Evolutionary conservation across 2,888 invertebrate genomes (phyloP).

Genomic region (Chrysolina haemoptera): DNA sequence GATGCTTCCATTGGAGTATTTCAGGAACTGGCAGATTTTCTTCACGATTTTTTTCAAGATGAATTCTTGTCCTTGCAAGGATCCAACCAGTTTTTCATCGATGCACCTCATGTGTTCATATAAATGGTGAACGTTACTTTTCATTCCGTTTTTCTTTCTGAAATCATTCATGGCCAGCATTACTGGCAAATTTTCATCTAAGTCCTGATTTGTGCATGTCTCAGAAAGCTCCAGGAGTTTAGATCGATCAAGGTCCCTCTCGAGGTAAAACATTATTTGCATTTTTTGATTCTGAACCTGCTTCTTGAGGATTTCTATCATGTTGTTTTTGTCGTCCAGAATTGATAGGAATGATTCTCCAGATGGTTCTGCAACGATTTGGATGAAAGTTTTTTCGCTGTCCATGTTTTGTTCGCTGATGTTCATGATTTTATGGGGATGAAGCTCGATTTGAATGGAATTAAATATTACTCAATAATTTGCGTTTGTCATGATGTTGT

Average conservation of each 20-base stretch:
- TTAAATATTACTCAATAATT: constrained; percentile 26
- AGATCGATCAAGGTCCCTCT: constrained; percentile 53
- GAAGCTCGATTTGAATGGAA: constrained; percentile 17
- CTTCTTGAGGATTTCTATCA: constrained; percentile 57
- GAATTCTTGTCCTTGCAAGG: constrained; percentile 57
- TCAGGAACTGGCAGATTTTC: constrained; percentile 52
- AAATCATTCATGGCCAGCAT: constrained; percentile 61
- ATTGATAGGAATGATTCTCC: constrained; percentile 52
- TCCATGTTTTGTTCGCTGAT: not conserved
- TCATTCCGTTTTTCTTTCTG: constrained; percentile 58
- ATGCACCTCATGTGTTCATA: constrained; percentile 60
- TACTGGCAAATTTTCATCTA: constrained; percentile 60
- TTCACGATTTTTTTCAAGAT: constrained; percentile 57
- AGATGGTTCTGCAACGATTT: constrained; percentile 20
- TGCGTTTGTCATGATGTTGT: constrained; percentile 18
- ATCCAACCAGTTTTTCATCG: constrained; percentile 50
- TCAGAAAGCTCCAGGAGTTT: constrained; percentile 58
- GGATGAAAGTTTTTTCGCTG: constrained; percentile 11
- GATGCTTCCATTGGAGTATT: constrained; percentile 28
- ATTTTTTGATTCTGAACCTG: constrained; percentile 62
- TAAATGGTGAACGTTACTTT: constrained; percentile 57
- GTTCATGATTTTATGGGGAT: constrained; percentile 26
- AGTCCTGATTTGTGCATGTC: constrained; percentile 56
- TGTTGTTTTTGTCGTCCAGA: constrained; percentile 62
- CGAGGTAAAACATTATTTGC: constrained; percentile 62